Evolutionary conservation across 1,140 invertebrate genomes (phyloP).

Genomic region (roundworm (Caenorhabditis elegans)): DNA sequence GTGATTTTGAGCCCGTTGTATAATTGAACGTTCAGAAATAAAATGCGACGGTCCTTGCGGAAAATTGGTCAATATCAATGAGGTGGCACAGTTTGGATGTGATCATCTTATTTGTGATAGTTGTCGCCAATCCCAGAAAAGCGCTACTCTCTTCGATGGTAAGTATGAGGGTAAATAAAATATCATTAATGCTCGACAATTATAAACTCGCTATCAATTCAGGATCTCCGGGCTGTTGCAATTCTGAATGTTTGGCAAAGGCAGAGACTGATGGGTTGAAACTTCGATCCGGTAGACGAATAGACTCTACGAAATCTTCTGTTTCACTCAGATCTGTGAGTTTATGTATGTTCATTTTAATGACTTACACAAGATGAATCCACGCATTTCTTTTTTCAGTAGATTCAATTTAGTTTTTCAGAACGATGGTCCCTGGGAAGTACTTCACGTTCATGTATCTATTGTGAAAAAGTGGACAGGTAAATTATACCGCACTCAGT

Average conservation of each 20-base stretch:
- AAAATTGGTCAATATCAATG: not conserved
- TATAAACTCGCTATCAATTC: not conserved
- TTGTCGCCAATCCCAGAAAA: not conserved
- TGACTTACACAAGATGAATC: not conserved
- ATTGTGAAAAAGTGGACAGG: not conserved
- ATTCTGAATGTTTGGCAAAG: not conserved
- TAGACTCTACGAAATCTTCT: not conserved
- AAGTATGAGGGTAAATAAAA: not conserved
- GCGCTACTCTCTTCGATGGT: not conserved
- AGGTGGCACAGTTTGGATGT: constrained; percentile 7
- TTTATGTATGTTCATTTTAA: not conserved
- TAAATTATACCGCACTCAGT: not conserved
- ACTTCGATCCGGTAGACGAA: not conserved
- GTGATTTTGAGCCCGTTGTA: not conserved
- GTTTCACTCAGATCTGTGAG: not conserved
- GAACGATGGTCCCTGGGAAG: constrained; percentile 1
- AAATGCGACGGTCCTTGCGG: not conserved
- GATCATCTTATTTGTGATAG: not conserved
- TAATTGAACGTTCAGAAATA: not conserved
- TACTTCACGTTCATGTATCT: not conserved
- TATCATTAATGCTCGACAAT: not conserved
- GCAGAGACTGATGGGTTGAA: not conserved
- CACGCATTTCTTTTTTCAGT: not conserved
- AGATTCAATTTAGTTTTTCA: not conserved
- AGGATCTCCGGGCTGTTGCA: not conserved